phyloP scores from a whole-genome alignment of 2,113 vertebrate genomes.

The Ceyx margarethae region DNA sequence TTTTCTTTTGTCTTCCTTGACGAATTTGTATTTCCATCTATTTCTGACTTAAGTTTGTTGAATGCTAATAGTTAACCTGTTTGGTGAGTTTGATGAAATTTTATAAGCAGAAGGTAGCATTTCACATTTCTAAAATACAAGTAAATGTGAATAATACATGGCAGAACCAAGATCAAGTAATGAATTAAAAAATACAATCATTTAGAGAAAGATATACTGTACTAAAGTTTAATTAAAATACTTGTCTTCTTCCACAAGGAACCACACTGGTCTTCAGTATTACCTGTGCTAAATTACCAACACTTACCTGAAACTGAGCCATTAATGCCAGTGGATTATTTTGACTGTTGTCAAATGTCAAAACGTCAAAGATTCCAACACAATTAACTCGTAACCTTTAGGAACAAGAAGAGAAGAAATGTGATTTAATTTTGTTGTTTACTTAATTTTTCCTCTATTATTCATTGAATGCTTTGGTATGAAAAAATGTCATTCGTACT shows the following conservation, averaged over 20 bases:
- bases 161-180: neutral
- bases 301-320: constrained; percentile 96
- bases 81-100: neutral
- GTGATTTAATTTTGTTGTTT: neutral
- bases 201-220: neutral
- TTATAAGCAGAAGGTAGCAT: neutral
- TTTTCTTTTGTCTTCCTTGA: neutral
- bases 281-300: neutral
- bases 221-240: neutral
- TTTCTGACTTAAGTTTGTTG: neutral
- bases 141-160: neutral
- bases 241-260: neutral
- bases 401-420: constrained; percentile 25
- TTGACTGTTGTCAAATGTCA: constrained; percentile 99
- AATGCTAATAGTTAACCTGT: neutral
- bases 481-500: neutral
- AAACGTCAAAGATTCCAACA: constrained; percentile 95
- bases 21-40: neutral
- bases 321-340: constrained; percentile 97
- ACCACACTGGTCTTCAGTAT: neutral
- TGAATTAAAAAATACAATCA: neutral
- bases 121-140: neutral
- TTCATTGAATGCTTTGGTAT: neutral
- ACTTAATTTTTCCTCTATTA: neutral
- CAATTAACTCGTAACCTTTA: constrained; percentile 96